These are phyloP conservation scores for Neomonachus schauinslandi DNA, from an alignment of 2,113 vertebrate genomes.

Conservation along the genomic window DNA sequence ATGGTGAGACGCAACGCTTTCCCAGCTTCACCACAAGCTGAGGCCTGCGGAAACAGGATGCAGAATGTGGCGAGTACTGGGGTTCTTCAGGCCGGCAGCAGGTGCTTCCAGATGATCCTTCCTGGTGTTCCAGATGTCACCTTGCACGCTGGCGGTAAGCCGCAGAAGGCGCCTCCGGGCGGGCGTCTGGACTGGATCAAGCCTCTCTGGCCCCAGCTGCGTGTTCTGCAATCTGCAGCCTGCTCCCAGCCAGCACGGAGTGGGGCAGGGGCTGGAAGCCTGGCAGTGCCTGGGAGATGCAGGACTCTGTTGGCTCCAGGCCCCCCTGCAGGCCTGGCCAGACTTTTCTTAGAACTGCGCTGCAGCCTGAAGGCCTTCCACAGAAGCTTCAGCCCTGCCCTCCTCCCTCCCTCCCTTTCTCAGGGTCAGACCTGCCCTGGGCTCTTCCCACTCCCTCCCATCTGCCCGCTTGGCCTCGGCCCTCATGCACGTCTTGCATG, in stretches of 20 bases:
- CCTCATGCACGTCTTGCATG: too few species aligned
- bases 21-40: neutral
- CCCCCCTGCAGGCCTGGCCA: neutral
- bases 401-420: neutral
- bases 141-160: fast-evolving
- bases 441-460: neutral
- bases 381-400: fast-evolving
- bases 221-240: neutral
- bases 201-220: too few species aligned
- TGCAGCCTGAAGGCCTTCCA: neutral
- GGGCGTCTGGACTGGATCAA: fast-evolving
- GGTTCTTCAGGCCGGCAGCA: fast-evolving
- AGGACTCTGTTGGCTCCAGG: neutral
- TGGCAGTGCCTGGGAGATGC: too few species aligned
- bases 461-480: fast-evolving
- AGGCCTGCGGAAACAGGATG: fast-evolving
- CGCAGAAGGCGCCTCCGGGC: fast-evolving
- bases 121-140: neutral
- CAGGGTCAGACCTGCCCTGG: too few species aligned
- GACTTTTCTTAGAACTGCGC: fast-evolving
- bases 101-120: neutral
- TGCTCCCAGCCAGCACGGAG: too few species aligned
- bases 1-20: neutral
- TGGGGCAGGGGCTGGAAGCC: fast-evolving
- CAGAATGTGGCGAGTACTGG: neutral